phyloP scores from a whole-genome alignment of 2,797 vertebrate genomes.

The Prionace glauca region DNA sequence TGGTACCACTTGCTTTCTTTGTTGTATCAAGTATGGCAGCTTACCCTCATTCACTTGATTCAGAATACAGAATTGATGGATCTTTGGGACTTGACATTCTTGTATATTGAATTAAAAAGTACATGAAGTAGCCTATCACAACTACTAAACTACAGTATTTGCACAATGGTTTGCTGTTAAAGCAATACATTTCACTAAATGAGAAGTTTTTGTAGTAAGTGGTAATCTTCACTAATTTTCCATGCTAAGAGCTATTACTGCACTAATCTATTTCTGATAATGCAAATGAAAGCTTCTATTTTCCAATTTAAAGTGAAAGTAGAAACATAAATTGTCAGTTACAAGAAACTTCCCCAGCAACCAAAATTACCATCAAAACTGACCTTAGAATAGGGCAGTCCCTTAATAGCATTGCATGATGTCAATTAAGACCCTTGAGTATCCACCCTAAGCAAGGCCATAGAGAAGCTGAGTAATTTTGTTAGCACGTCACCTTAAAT shows the following conservation, averaged over 20 bases:
- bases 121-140: neutral
- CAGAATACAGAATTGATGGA: neutral
- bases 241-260: neutral
- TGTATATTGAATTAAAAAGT: neutral
- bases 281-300: neutral
- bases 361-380: neutral
- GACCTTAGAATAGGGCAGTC: neutral
- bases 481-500: neutral
- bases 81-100: neutral
- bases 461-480: neutral
- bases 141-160: neutral
- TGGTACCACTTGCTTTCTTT: neutral
- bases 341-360: neutral
- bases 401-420: neutral
- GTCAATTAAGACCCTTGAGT: neutral
- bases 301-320: neutral
- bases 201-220: neutral
- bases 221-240: neutral
- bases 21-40: neutral
- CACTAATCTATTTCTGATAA: neutral
- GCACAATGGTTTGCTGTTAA: neutral
- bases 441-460: neutral
- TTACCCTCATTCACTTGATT: neutral
- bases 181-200: neutral
- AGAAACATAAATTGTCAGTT: neutral